Percentiles rank a stretch among this genome's conserved stretches.
phyloP scores from a whole-genome alignment of 2,113 vertebrate genomes.

The Natator depressus region DNA sequence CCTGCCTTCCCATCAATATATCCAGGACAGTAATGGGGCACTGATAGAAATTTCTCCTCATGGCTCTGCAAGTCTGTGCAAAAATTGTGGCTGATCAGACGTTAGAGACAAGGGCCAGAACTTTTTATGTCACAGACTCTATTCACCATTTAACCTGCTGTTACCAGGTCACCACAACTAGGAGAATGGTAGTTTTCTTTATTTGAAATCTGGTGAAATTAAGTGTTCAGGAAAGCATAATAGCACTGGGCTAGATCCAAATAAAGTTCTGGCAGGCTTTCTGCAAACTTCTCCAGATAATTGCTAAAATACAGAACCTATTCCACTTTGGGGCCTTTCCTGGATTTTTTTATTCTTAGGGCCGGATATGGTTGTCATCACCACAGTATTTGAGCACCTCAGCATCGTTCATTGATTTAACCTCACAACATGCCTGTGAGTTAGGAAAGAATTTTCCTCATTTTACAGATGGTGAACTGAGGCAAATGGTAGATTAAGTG shows the following conservation, averaged over 20 bases:
- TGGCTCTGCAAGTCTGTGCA: background rate
- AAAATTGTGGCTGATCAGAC: background rate
- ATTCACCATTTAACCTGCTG: background rate
- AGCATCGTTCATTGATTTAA: background rate
- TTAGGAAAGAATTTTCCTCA: background rate
- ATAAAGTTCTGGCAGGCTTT: fast-evolving
- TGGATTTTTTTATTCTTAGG: background rate
- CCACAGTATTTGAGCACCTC: background rate
- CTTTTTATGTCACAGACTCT: background rate
- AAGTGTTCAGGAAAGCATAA: background rate
- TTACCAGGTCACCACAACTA: background rate
- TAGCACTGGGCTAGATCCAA: background rate
- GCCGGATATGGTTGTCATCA: fast-evolving
- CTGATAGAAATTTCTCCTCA: background rate
- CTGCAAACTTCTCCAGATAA: background rate
- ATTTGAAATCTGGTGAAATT: background rate
- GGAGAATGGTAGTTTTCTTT: background rate
- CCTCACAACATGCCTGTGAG: background rate
- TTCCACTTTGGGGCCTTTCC: background rate
- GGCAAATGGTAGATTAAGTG: fast-evolving
- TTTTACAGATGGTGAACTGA: fast-evolving
- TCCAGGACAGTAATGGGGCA: background rate
- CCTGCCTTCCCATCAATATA: background rate
- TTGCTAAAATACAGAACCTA: fast-evolving
- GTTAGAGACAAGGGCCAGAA: background rate